Evolutionary conservation across 1,140 invertebrate species (phyloP), one percentile per base, ranked within the genome.

Genomic region (Zophobas morio): DNA sequence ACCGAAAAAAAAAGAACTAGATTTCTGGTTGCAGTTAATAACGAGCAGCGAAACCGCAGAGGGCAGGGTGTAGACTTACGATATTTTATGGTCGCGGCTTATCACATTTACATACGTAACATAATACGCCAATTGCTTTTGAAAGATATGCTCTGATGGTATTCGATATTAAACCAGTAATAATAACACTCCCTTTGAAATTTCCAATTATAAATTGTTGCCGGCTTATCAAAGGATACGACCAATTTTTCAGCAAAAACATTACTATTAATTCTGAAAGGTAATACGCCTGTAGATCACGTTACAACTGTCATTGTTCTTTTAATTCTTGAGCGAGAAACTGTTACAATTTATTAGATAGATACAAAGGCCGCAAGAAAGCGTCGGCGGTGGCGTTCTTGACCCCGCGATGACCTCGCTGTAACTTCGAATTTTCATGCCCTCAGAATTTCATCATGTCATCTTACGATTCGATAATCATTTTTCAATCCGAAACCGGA

Each of bases 391-490:
- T 39, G 60, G 60, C 60, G 60, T 66, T 66, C 60, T 66, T 66
- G 60, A 66, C 60, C 60, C 39, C 37, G 5, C 33, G 56, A 36
- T 60, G 56, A 60, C 56, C 56, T 60, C 8, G 34, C 32, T 33
- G 39, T 33, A 39, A 20, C 60, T 42, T 36, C 60, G 39, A 66
- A 66, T 66, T 66, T 66, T 66, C 60, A 33, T 66, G 39, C 60
- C 60, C 60, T 66, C 60, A 42, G 60, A 66, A 66, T 66, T 66
- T 66, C 60, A 66, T 66, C 60, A 66, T 66, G 60, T 66, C 60
- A 66, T 66, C 60, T 66, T 36, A 36, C 60, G 8, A 66, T 66
- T 42, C 60, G 1, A 42, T 42, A 66, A 66, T 66, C 60, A 66
- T 66, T 66, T 66, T 66, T 66, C 60, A 66, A 42, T 42, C 60